phyloP scores from a whole-genome alignment of 1,140 invertebrate species.

The Bombus sibiricus region DNA sequence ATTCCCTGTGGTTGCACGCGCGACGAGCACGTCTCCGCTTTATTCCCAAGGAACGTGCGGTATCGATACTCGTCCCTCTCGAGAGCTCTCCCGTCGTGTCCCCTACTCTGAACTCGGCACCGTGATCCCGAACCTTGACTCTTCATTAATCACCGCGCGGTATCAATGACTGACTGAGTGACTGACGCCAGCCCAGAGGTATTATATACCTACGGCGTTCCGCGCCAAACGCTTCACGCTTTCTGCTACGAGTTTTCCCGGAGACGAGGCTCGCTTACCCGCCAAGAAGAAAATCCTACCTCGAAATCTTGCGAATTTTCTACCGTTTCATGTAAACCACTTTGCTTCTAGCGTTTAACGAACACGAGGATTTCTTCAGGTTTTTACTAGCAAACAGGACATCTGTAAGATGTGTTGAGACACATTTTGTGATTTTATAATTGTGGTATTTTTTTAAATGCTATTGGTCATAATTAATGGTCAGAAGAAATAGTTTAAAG shows the following conservation, averaged over 20 bases:
- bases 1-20: conserved; percentile 45
- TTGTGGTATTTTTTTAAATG: not conserved
- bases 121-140: conserved; percentile 81
- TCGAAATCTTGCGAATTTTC: not conserved
- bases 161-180: conserved; percentile 83
- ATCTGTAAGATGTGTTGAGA: too few species aligned
- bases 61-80: conserved; percentile 77
- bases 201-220: conserved; percentile 74
- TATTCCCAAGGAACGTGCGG: conserved; percentile 54
- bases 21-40: conserved; percentile 54
- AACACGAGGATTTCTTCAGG: not conserved
- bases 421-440: not conserved
- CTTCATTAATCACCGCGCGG: conserved; percentile 81
- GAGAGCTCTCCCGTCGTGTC: conserved; percentile 65
- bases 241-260: conserved; percentile 24
- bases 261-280: not conserved
- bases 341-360: not conserved
- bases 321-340: not conserved
- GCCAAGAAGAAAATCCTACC: not conserved
- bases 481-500: too few species aligned
- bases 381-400: not conserved
- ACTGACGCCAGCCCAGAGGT: conserved; percentile 80
- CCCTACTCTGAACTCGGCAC: conserved; percentile 72
- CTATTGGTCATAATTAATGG: not conserved
- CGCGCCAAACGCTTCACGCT: conserved; percentile 70